A percentile compares a stretch with the other conserved stretches of the same genome.
phyloP scores from a whole-genome alignment of 2,888 invertebrate genomes.

The Hecatera dysodea region DNA sequence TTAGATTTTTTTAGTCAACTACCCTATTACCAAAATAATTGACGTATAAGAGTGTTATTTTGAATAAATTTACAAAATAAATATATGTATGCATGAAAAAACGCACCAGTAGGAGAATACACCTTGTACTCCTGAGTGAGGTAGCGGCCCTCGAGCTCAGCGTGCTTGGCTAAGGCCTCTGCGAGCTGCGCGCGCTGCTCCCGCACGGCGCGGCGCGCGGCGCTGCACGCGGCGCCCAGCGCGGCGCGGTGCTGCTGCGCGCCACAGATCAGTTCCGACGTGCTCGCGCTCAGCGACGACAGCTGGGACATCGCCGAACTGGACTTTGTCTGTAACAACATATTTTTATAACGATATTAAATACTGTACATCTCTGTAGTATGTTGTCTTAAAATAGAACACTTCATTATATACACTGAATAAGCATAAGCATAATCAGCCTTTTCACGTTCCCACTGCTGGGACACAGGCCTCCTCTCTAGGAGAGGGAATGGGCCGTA shows the following conservation, averaged over 20 bases:
- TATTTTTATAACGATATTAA: background rate
- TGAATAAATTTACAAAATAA: too few relatives aligned
- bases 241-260: background rate
- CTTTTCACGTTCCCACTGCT: too few relatives aligned
- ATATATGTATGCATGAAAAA: too few relatives aligned
- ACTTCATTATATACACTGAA: too few relatives aligned
- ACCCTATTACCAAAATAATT: too few relatives aligned
- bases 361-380: too few relatives aligned
- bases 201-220: slow-evolving; percentile 32
- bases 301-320: slow-evolving; percentile 54
- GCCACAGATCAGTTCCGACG: slow-evolving; percentile 3
- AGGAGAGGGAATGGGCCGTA: too few relatives aligned
- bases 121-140: slow-evolving; percentile 79
- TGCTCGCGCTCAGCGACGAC: slow-evolving; percentile 33
- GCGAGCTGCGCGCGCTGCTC: slow-evolving; percentile 51
- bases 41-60: too few relatives aligned
- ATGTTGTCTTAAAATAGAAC: too few relatives aligned
- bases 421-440: too few relatives aligned
- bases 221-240: background rate
- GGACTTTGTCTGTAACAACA: slow-evolving; percentile 40
- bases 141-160: slow-evolving; percentile 74
- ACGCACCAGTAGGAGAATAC: slow-evolving; percentile 84
- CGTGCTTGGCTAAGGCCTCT: slow-evolving; percentile 59
- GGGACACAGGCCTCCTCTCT: too few relatives aligned
- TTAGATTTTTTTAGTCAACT: too few relatives aligned